Conservation (phyloP, 2,888 invertebrate genomes). For the Anarsia innoxiella region DNA sequence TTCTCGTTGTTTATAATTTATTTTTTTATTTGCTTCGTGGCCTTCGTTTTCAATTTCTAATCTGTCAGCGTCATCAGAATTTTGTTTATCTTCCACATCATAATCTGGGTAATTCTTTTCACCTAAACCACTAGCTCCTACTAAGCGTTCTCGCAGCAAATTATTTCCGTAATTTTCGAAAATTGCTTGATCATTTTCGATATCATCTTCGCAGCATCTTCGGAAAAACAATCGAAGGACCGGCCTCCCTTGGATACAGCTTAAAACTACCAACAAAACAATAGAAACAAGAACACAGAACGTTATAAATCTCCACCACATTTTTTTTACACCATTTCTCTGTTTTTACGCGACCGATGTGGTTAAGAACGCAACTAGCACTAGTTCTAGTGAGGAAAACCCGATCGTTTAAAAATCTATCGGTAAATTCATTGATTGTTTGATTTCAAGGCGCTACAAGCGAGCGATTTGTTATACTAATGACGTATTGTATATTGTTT, state of each 20-base stretch:
- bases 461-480: not conserved
- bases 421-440: slow-evolving; percentile 3
- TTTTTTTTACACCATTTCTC: slow-evolving; percentile 20
- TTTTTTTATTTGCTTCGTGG: too few relatives aligned
- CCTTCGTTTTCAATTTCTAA: too few relatives aligned
- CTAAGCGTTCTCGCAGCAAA: slow-evolving; percentile 46
- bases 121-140: too few relatives aligned
- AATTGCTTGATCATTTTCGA: slow-evolving; percentile 56
- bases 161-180: slow-evolving; percentile 55
- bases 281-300: slow-evolving; percentile 54
- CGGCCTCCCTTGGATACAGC: slow-evolving; percentile 51
- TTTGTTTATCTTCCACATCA: too few relatives aligned
- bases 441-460: not conserved
- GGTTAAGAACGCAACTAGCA: slow-evolving; percentile 13
- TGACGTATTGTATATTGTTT: not conserved
- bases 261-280: slow-evolving; percentile 47
- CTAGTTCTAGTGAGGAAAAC: slow-evolving; percentile 21
- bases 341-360: slow-evolving; percentile 7
- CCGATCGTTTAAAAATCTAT: slow-evolving; percentile 29
- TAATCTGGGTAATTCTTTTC: too few relatives aligned
- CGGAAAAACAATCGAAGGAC: slow-evolving; percentile 49
- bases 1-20: too few relatives aligned
- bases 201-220: slow-evolving; percentile 51
- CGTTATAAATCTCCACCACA: slow-evolving; percentile 59
- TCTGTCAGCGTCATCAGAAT: too few relatives aligned